Evolutionary conservation across 2,888 invertebrate species (phyloP).

Genomic region (Blastobasis adustella): DNA sequence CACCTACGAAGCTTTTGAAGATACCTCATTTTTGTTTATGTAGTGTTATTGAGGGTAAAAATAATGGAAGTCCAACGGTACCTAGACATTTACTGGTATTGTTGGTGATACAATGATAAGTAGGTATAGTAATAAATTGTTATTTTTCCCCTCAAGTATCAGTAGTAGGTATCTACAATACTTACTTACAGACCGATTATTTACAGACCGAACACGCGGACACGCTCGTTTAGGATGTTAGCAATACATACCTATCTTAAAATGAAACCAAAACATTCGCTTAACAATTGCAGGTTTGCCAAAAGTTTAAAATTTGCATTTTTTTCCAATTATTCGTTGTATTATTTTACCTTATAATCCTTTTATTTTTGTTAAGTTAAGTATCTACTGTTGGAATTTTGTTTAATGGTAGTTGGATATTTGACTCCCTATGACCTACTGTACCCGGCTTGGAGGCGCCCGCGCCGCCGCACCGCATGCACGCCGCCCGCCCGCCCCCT

Average conservation of each 20-base stretch:
- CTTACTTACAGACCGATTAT: constrained; percentile 21
- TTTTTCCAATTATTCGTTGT: constrained; percentile 59
- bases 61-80: no score
- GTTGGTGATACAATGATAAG: no score
- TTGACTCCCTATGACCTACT: background rate
- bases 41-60: no score
- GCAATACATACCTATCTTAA: constrained; percentile 8
- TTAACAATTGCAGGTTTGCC: constrained; percentile 75
- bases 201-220: constrained; percentile 37
- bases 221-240: constrained; percentile 24
- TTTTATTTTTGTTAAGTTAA: background rate
- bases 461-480: no score
- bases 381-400: background rate
- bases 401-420: no score
- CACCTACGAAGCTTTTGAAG: no score
- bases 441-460: background rate
- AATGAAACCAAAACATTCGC: constrained; percentile 34
- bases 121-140: no score
- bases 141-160: no score
- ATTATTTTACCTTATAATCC: background rate
- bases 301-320: constrained; percentile 73
- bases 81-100: no score
- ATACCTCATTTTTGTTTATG: no score
- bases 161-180: no score
- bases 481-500: no score